Percentiles rank a stretch among this genome's conserved stretches.
Evolutionary conservation across 2,113 vertebrate species (phyloP).

Genomic region (Spea bombifrons): DNA sequence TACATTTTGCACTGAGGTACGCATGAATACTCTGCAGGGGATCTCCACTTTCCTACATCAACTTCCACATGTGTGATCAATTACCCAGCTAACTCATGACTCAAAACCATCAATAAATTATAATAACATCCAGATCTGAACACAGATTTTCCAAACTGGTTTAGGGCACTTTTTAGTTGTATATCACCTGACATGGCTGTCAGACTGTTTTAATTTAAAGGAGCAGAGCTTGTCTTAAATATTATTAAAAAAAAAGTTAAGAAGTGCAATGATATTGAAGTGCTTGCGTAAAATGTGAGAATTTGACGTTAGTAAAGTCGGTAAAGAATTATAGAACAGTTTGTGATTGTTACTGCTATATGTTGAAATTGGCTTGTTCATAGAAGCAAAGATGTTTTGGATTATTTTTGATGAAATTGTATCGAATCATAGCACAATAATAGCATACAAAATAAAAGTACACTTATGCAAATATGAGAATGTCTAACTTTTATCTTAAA

Average conservation of each 20-base stretch:
- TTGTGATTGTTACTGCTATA: too few relatives aligned
- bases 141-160: constrained; percentile 51
- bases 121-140: constrained; percentile 54
- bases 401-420: too few relatives aligned
- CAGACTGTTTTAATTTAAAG: constrained; percentile 39
- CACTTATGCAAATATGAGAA: too few relatives aligned
- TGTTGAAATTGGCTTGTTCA: too few relatives aligned
- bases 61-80: constrained; percentile 58
- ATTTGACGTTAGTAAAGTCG: too few relatives aligned
- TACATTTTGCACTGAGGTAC: constrained; percentile 60
- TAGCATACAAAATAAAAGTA: too few relatives aligned
- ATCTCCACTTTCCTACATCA: constrained; percentile 56
- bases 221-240: background rate
- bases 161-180: constrained; percentile 32
- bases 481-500: too few relatives aligned
- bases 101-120: constrained; percentile 50
- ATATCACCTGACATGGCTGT: constrained; percentile 34
- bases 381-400: too few relatives aligned
- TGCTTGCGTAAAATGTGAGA: too few relatives aligned
- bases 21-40: constrained; percentile 64
- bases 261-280: background rate
- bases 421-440: too few relatives aligned
- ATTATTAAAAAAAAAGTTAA: background rate
- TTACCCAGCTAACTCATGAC: constrained; percentile 56
- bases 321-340: too few relatives aligned